Evolutionary conservation across 2,113 vertebrate species (phyloP), one percentile per base, ranked within the genome.

Genomic region (Cynopterus brachyotis): DNA sequence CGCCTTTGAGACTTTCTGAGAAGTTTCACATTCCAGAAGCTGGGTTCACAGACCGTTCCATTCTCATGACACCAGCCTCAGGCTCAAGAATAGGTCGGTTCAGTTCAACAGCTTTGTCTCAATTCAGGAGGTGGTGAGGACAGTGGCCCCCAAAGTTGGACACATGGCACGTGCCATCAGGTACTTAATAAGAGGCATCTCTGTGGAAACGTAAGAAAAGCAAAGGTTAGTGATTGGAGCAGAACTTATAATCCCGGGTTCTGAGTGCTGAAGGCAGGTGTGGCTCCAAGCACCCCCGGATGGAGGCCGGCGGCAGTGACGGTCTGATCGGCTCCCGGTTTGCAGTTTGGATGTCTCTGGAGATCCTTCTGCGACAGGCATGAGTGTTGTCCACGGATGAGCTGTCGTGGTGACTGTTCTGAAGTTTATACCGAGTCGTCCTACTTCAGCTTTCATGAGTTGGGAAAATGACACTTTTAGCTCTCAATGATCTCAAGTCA

Each of bases 181-280:
- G 55, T 59, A 80, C 22, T 16, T 11, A 59, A 0, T 40, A 17
- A 40, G 78, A 59, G 22, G 78, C 24, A 15, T 40, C 78, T 40
- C 78, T 40, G 1, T 6, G 35, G 55, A 40, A 59, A 59, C 24
- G 6, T 3, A 10, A 30, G 78, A 22, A 28, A 57, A 80, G 19
- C 45, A 19, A 9, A 59, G 78, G 35, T 40, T 59, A 37, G 16
- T 59, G 35, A 19, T 9, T 1, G 24, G 24, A 19, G 78, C 55
- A 9, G 24, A 28, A 50, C 1, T 24, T 9, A 16, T 16, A 9
- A 26, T 24, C n/a, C 50, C 0, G 6, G n/a, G 3, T 2, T 40
- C 22, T 37, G 53, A 37, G n/a, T 57, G 26, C 53, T 4, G 22
- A 37, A 57, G 53, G 35, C 53, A 13, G 76, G 53, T 30, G 15